These are phyloP conservation scores for Trichopoda pennipes DNA, from an alignment of 2,888 invertebrate species.

Conservation along the genomic window DNA sequence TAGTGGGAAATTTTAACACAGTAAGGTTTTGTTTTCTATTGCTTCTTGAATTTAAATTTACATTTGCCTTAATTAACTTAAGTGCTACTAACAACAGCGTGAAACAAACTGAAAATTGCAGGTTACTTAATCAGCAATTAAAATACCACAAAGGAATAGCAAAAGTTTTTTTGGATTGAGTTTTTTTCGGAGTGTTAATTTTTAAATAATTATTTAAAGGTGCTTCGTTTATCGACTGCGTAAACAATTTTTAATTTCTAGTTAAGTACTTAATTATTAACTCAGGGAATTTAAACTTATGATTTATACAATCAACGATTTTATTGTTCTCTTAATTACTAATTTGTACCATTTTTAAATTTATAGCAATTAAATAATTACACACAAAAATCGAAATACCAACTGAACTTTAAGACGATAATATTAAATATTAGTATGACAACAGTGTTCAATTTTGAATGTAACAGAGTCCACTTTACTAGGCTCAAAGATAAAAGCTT, in stretches of 20 bases:
- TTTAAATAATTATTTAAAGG: background rate
- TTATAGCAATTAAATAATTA: too few relatives aligned
- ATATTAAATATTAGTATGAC: too few relatives aligned
- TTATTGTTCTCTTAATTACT: too few relatives aligned
- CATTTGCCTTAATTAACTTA: conserved; percentile 52
- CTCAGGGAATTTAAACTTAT: too few relatives aligned
- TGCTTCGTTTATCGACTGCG: background rate
- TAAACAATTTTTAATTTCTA: background rate
- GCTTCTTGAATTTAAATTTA: conserved; percentile 40
- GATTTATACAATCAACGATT: too few relatives aligned
- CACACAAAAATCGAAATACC: too few relatives aligned
- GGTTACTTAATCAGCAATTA: conserved; percentile 48
- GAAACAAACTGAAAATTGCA: conserved; percentile 46
- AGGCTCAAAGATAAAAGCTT: too few relatives aligned
- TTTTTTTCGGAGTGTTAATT: background rate
- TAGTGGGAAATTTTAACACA: conserved; percentile 13
- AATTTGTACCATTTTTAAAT: too few relatives aligned
- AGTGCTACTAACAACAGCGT: conserved; percentile 61
- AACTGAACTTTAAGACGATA: too few relatives aligned
- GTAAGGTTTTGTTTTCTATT: conserved; percentile 36
- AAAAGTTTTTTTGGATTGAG: background rate
- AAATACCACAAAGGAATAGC: conserved; percentile 30
- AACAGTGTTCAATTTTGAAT: too few relatives aligned
- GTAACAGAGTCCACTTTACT: too few relatives aligned
- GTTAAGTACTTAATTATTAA: background rate